Percentiles rank a stretch among this genome's conserved stretches.
phyloP scores from a whole-genome alignment of 1,140 invertebrate genomes.

The Drosophila guanche region DNA sequence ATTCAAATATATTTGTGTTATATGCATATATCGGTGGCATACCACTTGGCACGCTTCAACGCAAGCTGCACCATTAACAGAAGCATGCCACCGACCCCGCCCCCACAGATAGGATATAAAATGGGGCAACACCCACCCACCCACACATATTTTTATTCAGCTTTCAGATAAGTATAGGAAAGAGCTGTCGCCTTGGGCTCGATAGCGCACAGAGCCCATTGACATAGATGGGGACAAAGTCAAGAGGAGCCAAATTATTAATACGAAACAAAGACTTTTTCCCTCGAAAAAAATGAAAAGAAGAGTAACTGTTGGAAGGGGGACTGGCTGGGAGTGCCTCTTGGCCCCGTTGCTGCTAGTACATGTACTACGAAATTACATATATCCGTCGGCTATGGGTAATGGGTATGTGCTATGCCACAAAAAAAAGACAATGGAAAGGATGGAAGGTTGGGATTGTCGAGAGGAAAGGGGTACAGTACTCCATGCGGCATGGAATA shows the following conservation, averaged over 20 bases:
- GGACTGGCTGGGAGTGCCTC: neutral
- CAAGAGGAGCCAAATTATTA: conserved; percentile 68
- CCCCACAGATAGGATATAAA: neutral
- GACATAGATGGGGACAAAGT: conserved; percentile 69
- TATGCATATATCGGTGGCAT: conserved; percentile 1
- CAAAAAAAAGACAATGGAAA: conserved; percentile 25
- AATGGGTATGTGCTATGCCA: conserved; percentile 37
- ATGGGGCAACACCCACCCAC: neutral
- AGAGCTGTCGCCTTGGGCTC: conserved; percentile 67
- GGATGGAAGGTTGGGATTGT: conserved; percentile 5
- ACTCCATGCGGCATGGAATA: conserved; percentile 9
- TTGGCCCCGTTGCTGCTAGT: conserved; percentile 16
- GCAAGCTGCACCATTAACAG: conserved; percentile 38
- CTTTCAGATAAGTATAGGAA: conserved; percentile 58
- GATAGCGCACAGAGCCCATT: conserved; percentile 51
- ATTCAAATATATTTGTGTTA: conserved; percentile 21
- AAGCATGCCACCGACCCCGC: neutral
- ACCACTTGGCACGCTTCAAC: conserved; percentile 15
- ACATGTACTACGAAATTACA: conserved; percentile 43
- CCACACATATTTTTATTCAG: conserved; percentile 9
- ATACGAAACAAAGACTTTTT: conserved; percentile 60
- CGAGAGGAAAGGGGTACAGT: neutral
- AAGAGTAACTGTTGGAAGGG: neutral
- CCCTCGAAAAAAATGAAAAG: conserved; percentile 7
- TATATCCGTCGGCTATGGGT: conserved; percentile 55